Conservation (phyloP, 2,113 vertebrate genomes). For the Mustelus asterias region DNA sequence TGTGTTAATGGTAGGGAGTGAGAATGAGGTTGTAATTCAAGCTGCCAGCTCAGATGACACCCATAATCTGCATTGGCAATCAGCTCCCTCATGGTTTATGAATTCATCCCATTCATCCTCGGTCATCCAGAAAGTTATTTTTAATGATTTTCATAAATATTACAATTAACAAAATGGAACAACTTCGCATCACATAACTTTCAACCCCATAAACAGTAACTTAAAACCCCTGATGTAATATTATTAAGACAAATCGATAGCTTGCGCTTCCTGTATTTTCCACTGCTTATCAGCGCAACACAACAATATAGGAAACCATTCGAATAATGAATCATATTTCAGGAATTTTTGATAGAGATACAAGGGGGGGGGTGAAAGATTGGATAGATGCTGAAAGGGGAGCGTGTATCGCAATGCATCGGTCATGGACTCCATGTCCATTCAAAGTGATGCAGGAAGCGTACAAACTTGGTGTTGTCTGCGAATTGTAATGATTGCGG, state of each 20-base stretch:
- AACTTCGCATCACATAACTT: neutral
- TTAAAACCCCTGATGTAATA: neutral
- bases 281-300: neutral
- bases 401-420: neutral
- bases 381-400: neutral
- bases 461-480: neutral
- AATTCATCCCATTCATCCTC: neutral
- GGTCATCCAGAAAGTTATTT: neutral
- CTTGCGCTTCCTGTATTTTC: neutral
- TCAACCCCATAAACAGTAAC: neutral
- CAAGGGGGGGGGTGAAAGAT: neutral
- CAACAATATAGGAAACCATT: neutral
- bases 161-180: neutral
- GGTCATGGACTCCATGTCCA: neutral
- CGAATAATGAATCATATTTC: neutral
- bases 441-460: neutral
- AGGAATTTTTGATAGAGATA: neutral
- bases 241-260: neutral
- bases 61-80: neutral
- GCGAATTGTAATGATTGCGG: neutral
- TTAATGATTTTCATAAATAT: neutral
- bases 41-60: neutral
- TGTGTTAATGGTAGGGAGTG: conserved; percentile 5
- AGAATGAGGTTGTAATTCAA: conserved; percentile 18
- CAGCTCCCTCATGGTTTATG: neutral